Base-by-base conservation (phyloP, 2,113 vertebrate species). In the Callopanchax toddi region DNA sequence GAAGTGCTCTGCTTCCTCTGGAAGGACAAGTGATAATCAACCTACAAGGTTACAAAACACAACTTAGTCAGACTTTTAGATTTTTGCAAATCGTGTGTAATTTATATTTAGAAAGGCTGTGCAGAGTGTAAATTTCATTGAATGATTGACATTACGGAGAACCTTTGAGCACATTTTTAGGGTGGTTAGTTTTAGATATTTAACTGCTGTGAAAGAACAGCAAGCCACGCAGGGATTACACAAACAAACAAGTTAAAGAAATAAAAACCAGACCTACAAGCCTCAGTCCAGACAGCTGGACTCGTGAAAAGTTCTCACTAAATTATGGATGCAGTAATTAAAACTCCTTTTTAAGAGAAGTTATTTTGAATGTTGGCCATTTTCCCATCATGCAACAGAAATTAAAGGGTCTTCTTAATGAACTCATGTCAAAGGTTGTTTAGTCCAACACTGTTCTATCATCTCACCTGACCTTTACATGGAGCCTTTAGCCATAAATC, bases 21-120 rank as follows among this genome's bases (percentile, higher is more conserved):
- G n/a, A n/a, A n/a, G n/a, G 51, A 55, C 63, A 22, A 48, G 32
- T 22, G 15, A 59, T 46, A 44, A 62, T 58, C 18, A 65, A 4
- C 26, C 36, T 13, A 37, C 54, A 65, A 68, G 46, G 54, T 78
- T 62, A 61, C 1, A 11, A n/a, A n/a, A n/a, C n/a, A n/a, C n/a
- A n/a, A 12, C 44, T 45, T 39, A 23, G 15, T 58, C 2, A 53
- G 3, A 15, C 3, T 54, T 54, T 21, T 18, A 34, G 3, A 52
- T 20, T 11, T 10, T 37, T 39, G 21, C 22, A 12, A 36, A 39
- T 11, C 0, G 11, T 6, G 4, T 15, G n/a, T 8, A 6, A 37
- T 43, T 11, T 54, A 32, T 12, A 39, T 49, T 42, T 16, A 48
- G 12, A 22, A 21, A 32, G 66, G 44, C 7, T 3, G 22, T 5